Base-by-base conservation (phyloP, 1,140 invertebrate genomes). In the Cotesia chilonis region DNA sequence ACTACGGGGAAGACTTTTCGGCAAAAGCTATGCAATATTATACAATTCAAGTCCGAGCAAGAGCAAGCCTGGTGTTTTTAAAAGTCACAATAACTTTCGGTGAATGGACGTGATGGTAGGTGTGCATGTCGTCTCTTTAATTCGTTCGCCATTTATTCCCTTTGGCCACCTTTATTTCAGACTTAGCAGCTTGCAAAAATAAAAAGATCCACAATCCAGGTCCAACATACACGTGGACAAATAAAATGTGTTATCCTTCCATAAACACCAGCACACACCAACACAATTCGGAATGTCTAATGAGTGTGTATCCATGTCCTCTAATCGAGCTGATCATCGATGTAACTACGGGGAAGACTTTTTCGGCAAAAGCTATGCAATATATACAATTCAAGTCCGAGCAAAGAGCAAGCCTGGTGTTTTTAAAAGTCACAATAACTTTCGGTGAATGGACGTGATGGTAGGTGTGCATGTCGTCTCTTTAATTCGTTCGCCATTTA, bases 291-390 rank as follows among this genome's bases (percentile, higher is more conserved):
- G 66, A 75, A 75, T 75, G 70, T 68, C 64, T 72, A 69, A 75
- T 72, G 74, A 75, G 69, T 20, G 41, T 64, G 74, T 71, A 71
- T 75, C 71, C 74, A 75, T 72, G 70, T 69, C 38, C 61, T 64
- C 74, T 60, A 75, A 75, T 75, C 74, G 57, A 54, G 70, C 63
- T 70, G 47, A 66, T 52, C 28, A 28, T 28, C 28, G 3, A 28
- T 2, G 28, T 28, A 28, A 28, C 28, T 28, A 28, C 41, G 41
- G 41, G 41, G 6, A 47, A 10, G 10, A 41, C 14, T 75, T 74
- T 74, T 73, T 68, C 28, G 20, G 57, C 63, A n/a, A 52, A 70
- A 57, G 10, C 28, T 14, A 38, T 41, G 7, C 7, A 35, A 28
- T 28, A 28, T 28, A 28, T 28, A 28, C 28, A 28, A 28, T 28